Conservation (phyloP, 2,797 vertebrate genomes). For the Leptodactylus fallax region DNA sequence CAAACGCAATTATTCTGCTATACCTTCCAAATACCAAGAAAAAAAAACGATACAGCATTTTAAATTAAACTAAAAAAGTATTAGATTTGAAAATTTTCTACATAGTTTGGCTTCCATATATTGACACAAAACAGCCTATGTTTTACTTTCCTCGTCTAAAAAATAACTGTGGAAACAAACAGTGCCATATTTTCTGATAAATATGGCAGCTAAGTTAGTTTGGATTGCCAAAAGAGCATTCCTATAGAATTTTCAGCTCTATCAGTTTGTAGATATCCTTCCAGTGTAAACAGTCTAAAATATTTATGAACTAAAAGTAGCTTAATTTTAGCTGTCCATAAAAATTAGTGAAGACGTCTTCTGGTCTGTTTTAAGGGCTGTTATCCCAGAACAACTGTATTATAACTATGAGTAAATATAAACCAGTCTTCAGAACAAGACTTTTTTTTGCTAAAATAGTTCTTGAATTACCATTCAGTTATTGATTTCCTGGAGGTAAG, state of each 20-base stretch:
- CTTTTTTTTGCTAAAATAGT: neutral
- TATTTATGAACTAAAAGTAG: constrained; percentile 22
- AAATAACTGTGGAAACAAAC: constrained; percentile 29
- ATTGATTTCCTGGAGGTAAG: neutral
- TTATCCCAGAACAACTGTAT: neutral
- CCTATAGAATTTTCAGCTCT: constrained; percentile 36
- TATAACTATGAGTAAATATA: neutral
- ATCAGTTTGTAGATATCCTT: constrained; percentile 7
- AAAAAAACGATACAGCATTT: neutral
- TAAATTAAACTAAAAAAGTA: neutral
- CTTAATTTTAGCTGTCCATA: neutral
- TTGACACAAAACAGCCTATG: neutral
- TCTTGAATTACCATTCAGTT: neutral
- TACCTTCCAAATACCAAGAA: neutral
- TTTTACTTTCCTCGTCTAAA: constrained; percentile 29
- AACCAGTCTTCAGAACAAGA: neutral
- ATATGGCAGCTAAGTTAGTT: constrained; percentile 34
- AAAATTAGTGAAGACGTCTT: neutral
- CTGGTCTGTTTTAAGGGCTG: neutral
- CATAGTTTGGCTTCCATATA: constrained; percentile 28
- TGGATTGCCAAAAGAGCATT: constrained; percentile 47
- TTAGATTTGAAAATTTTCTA: neutral
- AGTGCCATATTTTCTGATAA: constrained; percentile 24
- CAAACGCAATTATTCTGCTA: neutral
- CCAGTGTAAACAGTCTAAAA: constrained; percentile 34